Base-by-base conservation (phyloP, 2,113 vertebrate species). In the Aspidoscelis tigris region DNA sequence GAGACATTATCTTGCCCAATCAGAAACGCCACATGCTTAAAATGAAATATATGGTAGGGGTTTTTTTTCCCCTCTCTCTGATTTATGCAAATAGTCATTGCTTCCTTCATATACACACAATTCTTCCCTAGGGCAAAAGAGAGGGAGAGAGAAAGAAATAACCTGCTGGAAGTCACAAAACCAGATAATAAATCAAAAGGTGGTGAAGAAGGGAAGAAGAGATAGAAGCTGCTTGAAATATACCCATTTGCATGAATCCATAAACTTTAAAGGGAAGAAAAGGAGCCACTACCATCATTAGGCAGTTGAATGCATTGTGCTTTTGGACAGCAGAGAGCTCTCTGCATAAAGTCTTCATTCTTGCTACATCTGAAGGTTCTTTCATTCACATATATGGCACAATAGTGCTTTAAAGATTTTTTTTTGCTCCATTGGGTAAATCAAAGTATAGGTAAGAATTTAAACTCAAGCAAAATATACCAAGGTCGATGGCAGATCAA, bases 41-140 rank as follows among this genome's bases (percentile, higher is more conserved):
- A 53, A 79, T 88, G 88, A 91, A 88, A 92, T 58, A 72, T 0
- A 0, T 41, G 14, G 1, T 61, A 61, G 4, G 33, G 33, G 12
- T 61, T 86, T 82, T 86, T 61, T 68, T 10, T 8, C 44, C 64
- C 86, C 14, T 26, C 65, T 43, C 44, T 66, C 76, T 86, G 90
- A 92, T 93, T 84, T 92, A 94, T 94, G 92, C 87, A 93, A 94
- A 93, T 90, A 84, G 11, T 82, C 1, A 68, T 7, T 44, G 2
- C 3, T 3, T 26, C 66, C 64, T 22, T 41, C 14, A 18, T 61
- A 18, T 61, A 61, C 58, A 61, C 14, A 18, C 18, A 33, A n/a
- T 41, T 64, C 43, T 76, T 83, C 41, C 50, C 14, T 74, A 78
- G 86, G 69, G 69, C 0, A 0, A 92, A 89, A 86, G 83, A 92